phyloP scores from a whole-genome alignment of 92 coral and sea anemone genomes.

The Palythoa heliodiscus region DNA sequence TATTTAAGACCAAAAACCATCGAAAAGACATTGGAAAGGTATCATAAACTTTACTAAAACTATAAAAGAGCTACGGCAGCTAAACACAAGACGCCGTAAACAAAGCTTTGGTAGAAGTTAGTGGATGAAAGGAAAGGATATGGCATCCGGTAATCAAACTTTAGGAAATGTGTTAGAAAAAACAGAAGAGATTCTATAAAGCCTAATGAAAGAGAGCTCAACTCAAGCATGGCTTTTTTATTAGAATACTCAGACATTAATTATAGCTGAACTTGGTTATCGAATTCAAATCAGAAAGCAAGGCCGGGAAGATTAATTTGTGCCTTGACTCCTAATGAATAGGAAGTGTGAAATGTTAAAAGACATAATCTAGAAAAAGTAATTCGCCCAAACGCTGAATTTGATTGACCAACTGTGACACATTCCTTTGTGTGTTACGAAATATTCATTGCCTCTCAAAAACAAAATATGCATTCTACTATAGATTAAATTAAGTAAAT shows the following conservation, averaged over 20 bases:
- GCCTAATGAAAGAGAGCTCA: background rate
- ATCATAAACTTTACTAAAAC: conserved; percentile 11
- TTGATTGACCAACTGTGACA: background rate
- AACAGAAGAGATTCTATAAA: background rate
- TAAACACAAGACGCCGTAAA: conserved; percentile 15
- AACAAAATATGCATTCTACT: background rate
- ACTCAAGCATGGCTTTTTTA: background rate
- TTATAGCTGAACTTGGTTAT: conserved; percentile 25
- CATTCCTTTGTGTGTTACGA: background rate
- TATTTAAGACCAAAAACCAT: conserved; percentile 1
- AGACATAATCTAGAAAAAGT: background rate
- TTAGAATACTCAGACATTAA: conserved; percentile 12
- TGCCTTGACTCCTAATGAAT: background rate
- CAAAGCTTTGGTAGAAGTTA: conserved; percentile 5
- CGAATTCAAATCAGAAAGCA: conserved; percentile 14
- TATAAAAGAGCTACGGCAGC: conserved; percentile 7
- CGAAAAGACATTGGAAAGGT: background rate
- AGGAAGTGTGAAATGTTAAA: conserved; percentile 11
- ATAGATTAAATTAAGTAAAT: background rate
- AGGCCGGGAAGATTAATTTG: conserved; percentile 16
- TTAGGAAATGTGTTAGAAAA: background rate
- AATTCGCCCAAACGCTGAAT: conserved; percentile 7
- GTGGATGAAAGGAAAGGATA: background rate
- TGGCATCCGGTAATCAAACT: conserved; percentile 9
- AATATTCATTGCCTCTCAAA: background rate